These are phyloP conservation scores for Xenopus tropicalis DNA, from an alignment of 2,113 vertebrate genomes.

Conservation along the genomic window UCB_Xtro_10.0 CM004450.2:84996001-84996500, in stretches of 20 bases:
- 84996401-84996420: constrained; percentile 89
- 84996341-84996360: constrained; percentile 89
- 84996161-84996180: constrained; percentile 73
- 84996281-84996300: constrained; percentile 99
- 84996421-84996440: constrained; percentile 97
- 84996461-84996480: constrained; percentile 87
- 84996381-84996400: constrained; percentile 95
- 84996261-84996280: constrained; percentile 88
- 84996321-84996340: constrained; percentile 86
- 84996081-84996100: constrained; percentile 81
- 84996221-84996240: constrained; percentile 98
- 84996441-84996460: constrained; percentile 93
- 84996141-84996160: constrained; percentile 82
- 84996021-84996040: constrained; percentile 51
- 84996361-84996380: constrained; percentile 94
- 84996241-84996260: constrained; percentile 98
- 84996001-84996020: constrained; percentile 57
- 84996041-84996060: constrained; percentile 52
- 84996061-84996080: constrained; percentile 68
- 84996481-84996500: constrained; percentile 91
- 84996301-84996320: constrained; percentile 99
- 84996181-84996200: constrained; percentile 88
- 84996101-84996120: constrained; percentile 83
- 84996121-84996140: constrained; percentile 83
- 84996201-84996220: constrained; percentile 90